Evolutionary conservation across 2,888 invertebrate species (phyloP).

Genomic region (Drosophila gaucha): DNA sequence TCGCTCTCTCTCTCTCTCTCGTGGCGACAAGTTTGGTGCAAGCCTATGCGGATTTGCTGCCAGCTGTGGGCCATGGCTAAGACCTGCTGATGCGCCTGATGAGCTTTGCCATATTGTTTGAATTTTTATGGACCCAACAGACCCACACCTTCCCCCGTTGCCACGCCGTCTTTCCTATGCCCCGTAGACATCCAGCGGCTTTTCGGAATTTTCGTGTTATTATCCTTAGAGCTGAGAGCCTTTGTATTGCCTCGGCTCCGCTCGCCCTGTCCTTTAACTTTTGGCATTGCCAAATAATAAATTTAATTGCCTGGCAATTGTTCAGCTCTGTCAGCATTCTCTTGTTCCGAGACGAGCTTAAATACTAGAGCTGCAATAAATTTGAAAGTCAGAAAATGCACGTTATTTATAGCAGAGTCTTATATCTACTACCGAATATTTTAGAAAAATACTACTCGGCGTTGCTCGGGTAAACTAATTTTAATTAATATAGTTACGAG

Average conservation of each 20-base stretch:
- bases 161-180: not conserved
- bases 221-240: constrained; percentile 29
- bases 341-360: not conserved
- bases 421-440: not conserved
- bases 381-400: constrained; percentile 17
- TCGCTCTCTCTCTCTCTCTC: not conserved
- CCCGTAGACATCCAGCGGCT: constrained; percentile 29
- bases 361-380: constrained; percentile 30
- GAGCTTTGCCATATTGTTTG: constrained; percentile 74
- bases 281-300: constrained; percentile 45
- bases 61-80: constrained; percentile 58
- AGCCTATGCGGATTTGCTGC: constrained; percentile 52
- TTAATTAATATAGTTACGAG: no score
- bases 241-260: constrained; percentile 14
- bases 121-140: constrained; percentile 59
- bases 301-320: constrained; percentile 54
- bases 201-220: constrained; percentile 47
- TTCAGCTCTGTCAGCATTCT: constrained; percentile 16
- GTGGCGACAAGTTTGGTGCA: not conserved
- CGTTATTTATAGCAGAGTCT: constrained; percentile 24
- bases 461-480: not conserved
- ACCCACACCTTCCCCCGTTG: not conserved
- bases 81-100: constrained; percentile 71
- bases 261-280: not conserved
- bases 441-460: no score